Evolutionary conservation across 2,888 invertebrate genomes (phyloP).

Genomic region (Omphaloscelis lunosa): DNA sequence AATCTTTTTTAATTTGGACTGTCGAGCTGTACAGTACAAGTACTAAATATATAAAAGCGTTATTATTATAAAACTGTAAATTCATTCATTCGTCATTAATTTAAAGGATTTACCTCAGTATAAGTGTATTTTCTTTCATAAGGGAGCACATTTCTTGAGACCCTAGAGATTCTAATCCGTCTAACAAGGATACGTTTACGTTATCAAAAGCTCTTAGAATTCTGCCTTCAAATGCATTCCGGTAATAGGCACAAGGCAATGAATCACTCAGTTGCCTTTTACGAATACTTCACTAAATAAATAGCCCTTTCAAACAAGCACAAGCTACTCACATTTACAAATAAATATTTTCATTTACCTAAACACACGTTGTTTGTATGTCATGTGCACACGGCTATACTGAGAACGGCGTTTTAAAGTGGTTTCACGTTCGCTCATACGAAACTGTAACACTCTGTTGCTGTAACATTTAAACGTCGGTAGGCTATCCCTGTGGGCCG

Average conservation of each 20-base stretch:
- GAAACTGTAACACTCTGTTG: slow-evolving; percentile 48
- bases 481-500: slow-evolving; percentile 49
- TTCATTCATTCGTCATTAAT: too few species aligned
- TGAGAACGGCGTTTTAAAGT: slow-evolving; percentile 40
- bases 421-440: slow-evolving; percentile 46
- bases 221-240: too few species aligned
- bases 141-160: too few species aligned
- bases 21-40: too few species aligned
- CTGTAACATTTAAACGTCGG: slow-evolving; percentile 62
- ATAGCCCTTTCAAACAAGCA: background rate
- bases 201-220: background rate
- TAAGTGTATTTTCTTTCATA: too few species aligned
- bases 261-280: background rate
- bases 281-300: background rate
- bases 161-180: background rate
- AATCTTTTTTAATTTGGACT: too few species aligned
- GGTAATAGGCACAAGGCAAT: slow-evolving; percentile 1
- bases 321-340: slow-evolving; percentile 7
- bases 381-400: slow-evolving; percentile 42
- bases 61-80: too few species aligned
- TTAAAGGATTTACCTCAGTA: too few species aligned
- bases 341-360: slow-evolving; percentile 40
- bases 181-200: background rate
- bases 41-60: too few species aligned
- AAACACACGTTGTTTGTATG: slow-evolving; percentile 40